Percentiles rank a stretch among this genome's conserved stretches.
Conservation (phyloP, 2,888 invertebrate genomes). For the Dryobota labecula region DNA sequence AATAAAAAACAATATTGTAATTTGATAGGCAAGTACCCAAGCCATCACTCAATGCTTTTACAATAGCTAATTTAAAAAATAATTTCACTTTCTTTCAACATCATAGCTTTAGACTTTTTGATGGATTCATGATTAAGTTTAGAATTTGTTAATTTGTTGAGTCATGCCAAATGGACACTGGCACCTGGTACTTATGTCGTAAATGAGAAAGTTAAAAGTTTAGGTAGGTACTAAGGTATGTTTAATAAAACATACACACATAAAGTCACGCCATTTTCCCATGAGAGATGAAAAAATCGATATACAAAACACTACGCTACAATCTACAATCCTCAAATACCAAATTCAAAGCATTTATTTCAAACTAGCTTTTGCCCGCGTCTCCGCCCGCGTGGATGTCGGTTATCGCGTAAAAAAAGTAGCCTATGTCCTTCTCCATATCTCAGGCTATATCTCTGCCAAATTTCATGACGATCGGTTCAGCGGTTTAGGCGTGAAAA, state of each 20-base stretch:
- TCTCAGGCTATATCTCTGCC: no score
- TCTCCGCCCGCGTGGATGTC: no score
- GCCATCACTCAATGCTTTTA: conserved; percentile 30
- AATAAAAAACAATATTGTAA: conserved; percentile 38
- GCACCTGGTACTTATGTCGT: neutral
- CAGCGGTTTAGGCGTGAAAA: no score
- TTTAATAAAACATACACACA: neutral
- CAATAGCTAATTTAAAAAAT: conserved; percentile 34
- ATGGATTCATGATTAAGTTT: conserved; percentile 42
- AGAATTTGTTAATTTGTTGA: conserved; percentile 27
- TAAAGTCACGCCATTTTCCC: neutral
- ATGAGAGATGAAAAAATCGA: neutral
- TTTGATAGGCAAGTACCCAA: conserved; percentile 15
- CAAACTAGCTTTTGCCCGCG: no score
- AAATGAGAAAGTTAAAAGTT: conserved; percentile 21
- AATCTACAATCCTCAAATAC: neutral
- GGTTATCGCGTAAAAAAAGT: no score
- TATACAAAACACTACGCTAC: neutral
- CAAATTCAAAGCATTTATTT: no score
- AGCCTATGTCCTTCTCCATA: no score
- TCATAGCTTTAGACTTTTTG: conserved; percentile 29
- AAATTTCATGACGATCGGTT: no score
- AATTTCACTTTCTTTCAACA: conserved; percentile 42
- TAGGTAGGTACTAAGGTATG: neutral
- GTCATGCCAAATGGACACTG: conserved; percentile 30